A percentile compares a stretch with the other conserved stretches of the same genome.
Conservation (phyloP, 2,888 invertebrate genomes). For the Colletes collaris region DNA sequence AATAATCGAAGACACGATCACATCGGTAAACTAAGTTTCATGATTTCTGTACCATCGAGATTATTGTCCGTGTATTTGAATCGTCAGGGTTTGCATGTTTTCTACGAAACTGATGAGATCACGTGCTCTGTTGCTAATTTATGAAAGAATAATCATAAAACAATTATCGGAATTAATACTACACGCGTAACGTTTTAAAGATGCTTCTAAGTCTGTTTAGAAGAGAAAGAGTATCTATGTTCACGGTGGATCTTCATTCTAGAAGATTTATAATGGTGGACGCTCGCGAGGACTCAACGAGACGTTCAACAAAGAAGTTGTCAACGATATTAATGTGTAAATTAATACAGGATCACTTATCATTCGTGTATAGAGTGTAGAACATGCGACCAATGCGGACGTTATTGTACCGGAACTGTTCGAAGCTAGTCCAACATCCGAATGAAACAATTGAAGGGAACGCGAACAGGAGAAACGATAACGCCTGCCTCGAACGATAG, state of each 20-base stretch:
- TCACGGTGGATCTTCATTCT: constrained; percentile 10
- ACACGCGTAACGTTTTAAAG: background rate
- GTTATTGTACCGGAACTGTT: constrained; percentile 38
- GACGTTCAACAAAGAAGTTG: constrained; percentile 40
- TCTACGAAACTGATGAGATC: constrained; percentile 1
- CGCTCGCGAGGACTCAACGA: constrained; percentile 31
- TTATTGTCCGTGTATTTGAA: background rate
- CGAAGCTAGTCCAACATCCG: constrained; percentile 40
- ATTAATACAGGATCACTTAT: constrained; percentile 61
- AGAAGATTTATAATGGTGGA: constrained; percentile 13
- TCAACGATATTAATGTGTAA: constrained; percentile 63
- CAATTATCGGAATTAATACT: constrained; percentile 4
- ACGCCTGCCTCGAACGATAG: constrained; percentile 32
- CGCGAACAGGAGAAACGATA: constrained; percentile 12
- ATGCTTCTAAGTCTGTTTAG: background rate
- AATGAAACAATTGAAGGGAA: constrained; percentile 1
- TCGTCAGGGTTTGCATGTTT: background rate
- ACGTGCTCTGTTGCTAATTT: constrained; percentile 15
- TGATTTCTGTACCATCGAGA: constrained; percentile 1
- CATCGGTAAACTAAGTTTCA: background rate
- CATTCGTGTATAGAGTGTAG: constrained; percentile 66
- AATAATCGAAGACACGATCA: no score
- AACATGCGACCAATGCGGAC: constrained; percentile 36
- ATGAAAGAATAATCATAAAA: constrained; percentile 3
- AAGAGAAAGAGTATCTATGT: background rate